Evolutionary conservation across 2,888 invertebrate species (phyloP), one percentile per base, ranked within the genome.

Genomic region (Tanypteryx hageni): DNA sequence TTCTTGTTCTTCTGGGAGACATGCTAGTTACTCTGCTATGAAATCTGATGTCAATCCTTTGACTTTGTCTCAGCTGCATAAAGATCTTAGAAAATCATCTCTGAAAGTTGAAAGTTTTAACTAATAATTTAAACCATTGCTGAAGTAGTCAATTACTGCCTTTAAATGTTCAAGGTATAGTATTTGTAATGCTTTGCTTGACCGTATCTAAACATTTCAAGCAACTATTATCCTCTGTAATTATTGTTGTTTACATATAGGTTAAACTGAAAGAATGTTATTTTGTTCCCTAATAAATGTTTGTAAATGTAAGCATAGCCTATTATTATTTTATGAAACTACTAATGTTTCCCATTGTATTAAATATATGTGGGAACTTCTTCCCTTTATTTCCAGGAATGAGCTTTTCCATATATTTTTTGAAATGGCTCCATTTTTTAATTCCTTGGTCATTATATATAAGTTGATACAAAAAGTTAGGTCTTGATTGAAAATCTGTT

Each of bases 41-140:
- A 64, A 89, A 64, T 61, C 64, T 1, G 27, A 89, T 64, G 64
- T 44, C 44, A 31, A 44, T 44, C 4, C 89, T 10, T 16, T 89
- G 9, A 56, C 27, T 44, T 5, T 89, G 13, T 68, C 89, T 2
- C 89, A 89, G 10, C 44, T 68, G 31, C 89, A 89, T 27, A 89
- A 89, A 89, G 89, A 61, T 44, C 89, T 89, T 44, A 61, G 89
- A n/a, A 89, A 89, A 7, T 44, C 89, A 14, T 86, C 86, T 31
- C 18, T 86, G 10, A 86, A 86, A 86, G 86, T 86, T 64, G 86
- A 89, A 56, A 64, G 89, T 44, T 31, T 64, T n/a, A 89, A 89
- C 61, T 89, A 64, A 61, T 27, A 10, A 31, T 56, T 64, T n/a
- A 8, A 27, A 31, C 22, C 64, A 2, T 18, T 18, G 10, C 61